Base-by-base conservation (phyloP, 2,113 vertebrate genomes). In the Tachycineta bicolor region DNA sequence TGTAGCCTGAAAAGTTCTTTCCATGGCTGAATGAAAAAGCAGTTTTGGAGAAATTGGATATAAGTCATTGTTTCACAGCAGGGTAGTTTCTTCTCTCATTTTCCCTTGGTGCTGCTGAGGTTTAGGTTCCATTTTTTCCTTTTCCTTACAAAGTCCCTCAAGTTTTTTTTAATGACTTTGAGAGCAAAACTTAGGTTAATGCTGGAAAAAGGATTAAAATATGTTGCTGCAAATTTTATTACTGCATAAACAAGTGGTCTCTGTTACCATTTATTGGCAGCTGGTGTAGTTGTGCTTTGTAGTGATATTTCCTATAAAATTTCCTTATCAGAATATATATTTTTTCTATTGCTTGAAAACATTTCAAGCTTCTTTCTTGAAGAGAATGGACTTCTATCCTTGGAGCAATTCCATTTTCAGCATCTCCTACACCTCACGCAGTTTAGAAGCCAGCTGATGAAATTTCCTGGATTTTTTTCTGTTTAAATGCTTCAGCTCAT, bases 51-150 rank as follows among this genome's bases (percentile, higher is more conserved):
- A 94, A 89, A 93, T 93, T 76, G 83, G n/a, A 24, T 88, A 15
- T 34, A 89, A 94, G 55, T 56, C 43, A 84, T 89, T 82, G 39
- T 63, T 94, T 90, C 87, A 95, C 79, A 94, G 44, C 21, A 89
- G 59, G 89, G 34, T 68, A 73, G 25, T 79, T 87, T 37, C 63
- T 47, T 64, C 33, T 79, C 25, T 76, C 53, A 47, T 59, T 92
- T 64, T 56, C 56, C 37, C 58, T 93, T 85, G 63, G 49, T 90
- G 37, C 28, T 87, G 29, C 49, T 82, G 23, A 55, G 28, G 28
- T 83, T 69, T 76, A 5, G 28, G 5, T 29, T 65, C 15, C 39
- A 8, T 10, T 70, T 81, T 52, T 56, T 8, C 4, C 39, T 71
- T 69, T 78, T 84, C 18, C 16, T 86, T 90, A 23, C 37, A 60